A percentile compares a stretch with the other conserved stretches of the same genome.
phyloP scores from a whole-genome alignment of 2,797 vertebrate species.

The Amphiprion clarkii region DNA sequence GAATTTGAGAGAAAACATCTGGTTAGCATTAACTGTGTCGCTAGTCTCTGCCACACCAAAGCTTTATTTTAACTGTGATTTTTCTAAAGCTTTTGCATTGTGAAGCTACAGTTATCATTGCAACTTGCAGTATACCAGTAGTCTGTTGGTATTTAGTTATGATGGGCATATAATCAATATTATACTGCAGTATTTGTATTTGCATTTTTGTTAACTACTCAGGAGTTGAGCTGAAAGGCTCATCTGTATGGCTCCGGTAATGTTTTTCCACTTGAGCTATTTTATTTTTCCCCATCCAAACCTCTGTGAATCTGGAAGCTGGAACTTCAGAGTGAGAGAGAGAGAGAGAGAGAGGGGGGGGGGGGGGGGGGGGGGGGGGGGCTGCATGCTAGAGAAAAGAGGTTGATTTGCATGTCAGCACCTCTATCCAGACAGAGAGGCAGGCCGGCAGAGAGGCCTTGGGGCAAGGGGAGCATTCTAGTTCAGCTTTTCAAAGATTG shows the following conservation, averaged over 20 bases:
- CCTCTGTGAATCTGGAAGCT: slow-evolving; percentile 40
- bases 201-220: slow-evolving; percentile 31
- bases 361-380: background rate
- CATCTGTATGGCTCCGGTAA: slow-evolving; percentile 59
- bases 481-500: slow-evolving; percentile 79
- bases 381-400: slow-evolving; percentile 35
- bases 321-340: slow-evolving; percentile 20
- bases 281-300: slow-evolving; percentile 34
- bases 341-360: background rate
- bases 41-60: slow-evolving; percentile 47
- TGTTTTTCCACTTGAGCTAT: slow-evolving; percentile 71
- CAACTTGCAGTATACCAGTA: slow-evolving; percentile 11
- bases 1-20: slow-evolving; percentile 72
- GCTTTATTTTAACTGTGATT: slow-evolving; percentile 29
- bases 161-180: background rate
- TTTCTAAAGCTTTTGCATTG: slow-evolving; percentile 18
- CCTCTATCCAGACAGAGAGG: slow-evolving; percentile 68
- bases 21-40: slow-evolving; percentile 67
- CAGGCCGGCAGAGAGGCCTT: slow-evolving; percentile 63
- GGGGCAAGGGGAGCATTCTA: slow-evolving; percentile 59
- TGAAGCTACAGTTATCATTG: slow-evolving; percentile 26
- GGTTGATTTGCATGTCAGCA: slow-evolving; percentile 78
- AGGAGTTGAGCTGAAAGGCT: slow-evolving; percentile 40
- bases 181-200: slow-evolving; percentile 23
- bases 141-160: slow-evolving; percentile 18